Evolutionary conservation across 2,113 vertebrate genomes (phyloP).

Genomic region (Psettodes erumei): DNA sequence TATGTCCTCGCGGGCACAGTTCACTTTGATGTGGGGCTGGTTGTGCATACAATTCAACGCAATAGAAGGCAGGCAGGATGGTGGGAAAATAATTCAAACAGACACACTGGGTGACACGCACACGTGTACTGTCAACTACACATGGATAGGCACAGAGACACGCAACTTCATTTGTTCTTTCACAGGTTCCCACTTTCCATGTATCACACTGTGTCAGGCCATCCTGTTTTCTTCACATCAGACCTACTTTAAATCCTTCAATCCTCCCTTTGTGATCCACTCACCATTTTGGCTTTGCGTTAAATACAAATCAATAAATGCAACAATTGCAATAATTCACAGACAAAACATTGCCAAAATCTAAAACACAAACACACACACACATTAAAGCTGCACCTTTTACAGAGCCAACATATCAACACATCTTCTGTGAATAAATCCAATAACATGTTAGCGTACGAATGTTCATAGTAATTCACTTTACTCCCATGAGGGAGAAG

Average conservation of each 20-base stretch:
- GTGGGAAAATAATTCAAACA: constrained; percentile 58
- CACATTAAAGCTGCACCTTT: neutral
- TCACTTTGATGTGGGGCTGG: constrained; percentile 73
- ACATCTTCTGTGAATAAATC: neutral
- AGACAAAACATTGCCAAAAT: neutral
- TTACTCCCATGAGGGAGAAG: neutral
- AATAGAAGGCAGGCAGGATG: constrained; percentile 40
- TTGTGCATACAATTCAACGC: constrained; percentile 66
- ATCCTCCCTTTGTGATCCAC: neutral
- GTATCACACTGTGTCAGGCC: neutral
- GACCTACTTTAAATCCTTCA: neutral
- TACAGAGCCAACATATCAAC: neutral
- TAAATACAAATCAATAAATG: too few species aligned
- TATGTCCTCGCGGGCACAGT: constrained; percentile 68
- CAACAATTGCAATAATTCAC: neutral
- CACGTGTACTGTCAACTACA: constrained; percentile 11
- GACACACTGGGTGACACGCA: constrained; percentile 33
- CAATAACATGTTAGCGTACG: too few species aligned
- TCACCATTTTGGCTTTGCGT: too few species aligned
- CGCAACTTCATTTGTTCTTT: constrained; percentile 18
- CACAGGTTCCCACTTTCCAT: neutral
- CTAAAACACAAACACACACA: neutral
- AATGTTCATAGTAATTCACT: neutral
- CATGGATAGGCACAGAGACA: constrained; percentile 23
- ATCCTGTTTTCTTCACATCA: neutral